Evolutionary conservation across 2,888 invertebrate species (phyloP).

Genomic region (Zhuqinia jingwanae): DNA sequence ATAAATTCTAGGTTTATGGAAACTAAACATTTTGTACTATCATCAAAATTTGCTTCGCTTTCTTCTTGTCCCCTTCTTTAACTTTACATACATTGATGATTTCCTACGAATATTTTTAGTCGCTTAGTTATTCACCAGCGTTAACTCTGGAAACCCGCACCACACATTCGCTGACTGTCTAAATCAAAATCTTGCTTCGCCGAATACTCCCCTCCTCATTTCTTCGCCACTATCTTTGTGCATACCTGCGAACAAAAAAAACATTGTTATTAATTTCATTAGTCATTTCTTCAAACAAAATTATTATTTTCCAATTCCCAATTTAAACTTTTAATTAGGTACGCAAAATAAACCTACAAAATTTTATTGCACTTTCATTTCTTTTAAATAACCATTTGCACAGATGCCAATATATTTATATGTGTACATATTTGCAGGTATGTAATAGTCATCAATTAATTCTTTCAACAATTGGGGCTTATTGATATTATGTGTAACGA

Average conservation of each 20-base stretch:
- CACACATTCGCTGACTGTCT: neutral
- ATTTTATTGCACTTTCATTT: no score
- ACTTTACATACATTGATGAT: constrained; percentile 58
- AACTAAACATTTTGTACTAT: constrained; percentile 87
- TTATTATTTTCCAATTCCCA: no score
- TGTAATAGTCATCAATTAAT: no score
- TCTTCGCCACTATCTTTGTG: neutral
- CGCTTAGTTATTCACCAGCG: constrained; percentile 14
- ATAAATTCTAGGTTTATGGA: constrained; percentile 93
- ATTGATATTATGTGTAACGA: no score
- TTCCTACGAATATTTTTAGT: constrained; percentile 8
- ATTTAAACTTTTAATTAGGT: no score
- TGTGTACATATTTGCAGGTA: no score
- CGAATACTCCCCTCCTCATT: neutral
- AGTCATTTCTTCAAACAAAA: no score
- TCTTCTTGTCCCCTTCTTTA: constrained; percentile 66
- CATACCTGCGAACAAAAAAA: neutral
- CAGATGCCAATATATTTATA: no score
- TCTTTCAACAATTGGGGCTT: no score
- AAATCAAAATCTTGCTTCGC: neutral
- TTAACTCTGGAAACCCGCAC: no score
- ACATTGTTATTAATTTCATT: neutral
- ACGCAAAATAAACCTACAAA: no score
- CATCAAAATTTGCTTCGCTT: constrained; percentile 64
- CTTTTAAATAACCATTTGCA: no score